These are phyloP conservation scores for Acrossocheilus fasciatus DNA, from an alignment of 2,797 vertebrate species.

Conservation along the genomic window DNA sequence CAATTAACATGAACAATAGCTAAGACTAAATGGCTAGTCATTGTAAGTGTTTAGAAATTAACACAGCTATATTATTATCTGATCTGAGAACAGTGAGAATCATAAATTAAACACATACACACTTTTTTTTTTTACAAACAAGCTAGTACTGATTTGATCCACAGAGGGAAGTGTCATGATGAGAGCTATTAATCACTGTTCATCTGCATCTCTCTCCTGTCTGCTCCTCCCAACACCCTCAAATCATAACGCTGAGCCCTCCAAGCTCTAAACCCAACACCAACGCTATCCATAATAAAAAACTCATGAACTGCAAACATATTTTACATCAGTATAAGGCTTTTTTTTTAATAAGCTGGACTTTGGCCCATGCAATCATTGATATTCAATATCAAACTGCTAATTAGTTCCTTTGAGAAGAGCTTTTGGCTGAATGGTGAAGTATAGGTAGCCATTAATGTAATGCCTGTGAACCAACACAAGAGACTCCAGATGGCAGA, in stretches of 20 bases:
- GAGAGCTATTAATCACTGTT: constrained; percentile 37
- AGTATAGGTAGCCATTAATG: constrained; percentile 43
- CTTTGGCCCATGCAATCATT: constrained; percentile 14
- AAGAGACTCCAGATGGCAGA: neutral
- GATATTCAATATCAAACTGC: constrained; percentile 40
- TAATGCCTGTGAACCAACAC: constrained; percentile 4
- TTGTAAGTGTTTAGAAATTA: constrained; percentile 1
- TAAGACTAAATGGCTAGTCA: constrained; percentile 5
- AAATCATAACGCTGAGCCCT: constrained; percentile 12
- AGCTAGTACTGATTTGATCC: constrained; percentile 16
- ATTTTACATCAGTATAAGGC: neutral
- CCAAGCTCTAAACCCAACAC: neutral
- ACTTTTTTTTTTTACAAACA: neutral
- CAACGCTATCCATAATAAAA: neutral
- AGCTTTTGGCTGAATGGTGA: constrained; percentile 23
- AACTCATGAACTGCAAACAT: neutral
- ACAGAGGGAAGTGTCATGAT: constrained; percentile 7
- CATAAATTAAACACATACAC: neutral
- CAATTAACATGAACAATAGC: constrained; percentile 22
- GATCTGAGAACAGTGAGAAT: neutral
- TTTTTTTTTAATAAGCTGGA: constrained; percentile 5
- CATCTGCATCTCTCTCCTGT: neutral
- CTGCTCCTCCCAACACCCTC: constrained; percentile 5
- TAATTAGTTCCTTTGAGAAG: constrained; percentile 54
- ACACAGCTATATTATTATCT: neutral